A percentile compares a stretch with the other conserved stretches of the same genome.
Conservation (phyloP, 2,888 invertebrate species). For the Apomyelois bistriatella region DNA sequence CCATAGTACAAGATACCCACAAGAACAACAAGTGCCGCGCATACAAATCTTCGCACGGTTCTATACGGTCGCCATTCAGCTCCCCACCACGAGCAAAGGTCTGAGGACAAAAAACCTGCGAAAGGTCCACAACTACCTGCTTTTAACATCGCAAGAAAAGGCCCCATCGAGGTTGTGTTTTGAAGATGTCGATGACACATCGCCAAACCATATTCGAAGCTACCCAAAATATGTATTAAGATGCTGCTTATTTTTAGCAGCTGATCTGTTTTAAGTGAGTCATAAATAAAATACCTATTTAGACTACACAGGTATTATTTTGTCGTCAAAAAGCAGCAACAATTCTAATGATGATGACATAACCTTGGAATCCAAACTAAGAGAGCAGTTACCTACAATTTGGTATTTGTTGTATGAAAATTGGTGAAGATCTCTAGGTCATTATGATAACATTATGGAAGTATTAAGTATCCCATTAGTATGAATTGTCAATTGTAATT, state of each 20-base stretch:
- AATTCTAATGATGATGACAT: slow-evolving; percentile 20
- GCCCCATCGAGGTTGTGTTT: slow-evolving; percentile 33
- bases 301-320: slow-evolving; percentile 20
- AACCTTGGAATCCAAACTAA: slow-evolving; percentile 12
- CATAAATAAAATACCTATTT: slow-evolving; percentile 31
- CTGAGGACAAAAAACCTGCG: slow-evolving; percentile 50
- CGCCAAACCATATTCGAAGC: slow-evolving; percentile 36
- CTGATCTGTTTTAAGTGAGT: slow-evolving; percentile 45
- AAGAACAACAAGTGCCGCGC: slow-evolving; percentile 45
- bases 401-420: too few relatives aligned
- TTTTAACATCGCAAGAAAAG: slow-evolving; percentile 42
- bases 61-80: slow-evolving; percentile 39
- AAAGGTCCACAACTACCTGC: slow-evolving; percentile 68
- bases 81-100: slow-evolving; percentile 45
- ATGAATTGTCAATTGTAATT: too few relatives aligned
- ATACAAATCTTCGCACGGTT: slow-evolving; percentile 39
- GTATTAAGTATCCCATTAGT: too few relatives aligned
- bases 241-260: slow-evolving; percentile 40
- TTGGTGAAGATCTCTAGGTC: too few relatives aligned
- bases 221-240: slow-evolving; percentile 28
- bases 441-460: too few relatives aligned
- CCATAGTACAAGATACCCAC: slow-evolving; percentile 18
- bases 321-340: slow-evolving; percentile 21
- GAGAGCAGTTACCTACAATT: too few relatives aligned
- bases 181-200: slow-evolving; percentile 56